phyloP scores from a whole-genome alignment of 2,888 invertebrate species.

The Acanthosoma haemorrhoidale region DNA sequence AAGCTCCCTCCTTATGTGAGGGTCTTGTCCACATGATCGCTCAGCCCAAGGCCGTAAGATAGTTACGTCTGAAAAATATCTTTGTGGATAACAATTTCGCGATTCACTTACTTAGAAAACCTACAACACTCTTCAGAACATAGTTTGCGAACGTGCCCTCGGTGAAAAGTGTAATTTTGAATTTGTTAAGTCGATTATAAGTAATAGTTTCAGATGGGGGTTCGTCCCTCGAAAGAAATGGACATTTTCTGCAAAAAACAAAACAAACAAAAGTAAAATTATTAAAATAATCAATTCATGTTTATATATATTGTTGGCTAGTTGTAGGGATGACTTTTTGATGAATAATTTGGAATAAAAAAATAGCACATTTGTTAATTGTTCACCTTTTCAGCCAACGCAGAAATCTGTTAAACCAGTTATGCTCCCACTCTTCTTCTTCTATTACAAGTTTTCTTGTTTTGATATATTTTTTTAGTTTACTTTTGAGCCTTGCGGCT shows the following conservation, averaged over 20 bases:
- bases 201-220: not conserved
- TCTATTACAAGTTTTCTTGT: not conserved
- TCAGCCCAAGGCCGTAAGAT: too few relatives aligned
- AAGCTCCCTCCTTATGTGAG: too few relatives aligned
- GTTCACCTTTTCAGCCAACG: not conserved
- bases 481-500: not conserved
- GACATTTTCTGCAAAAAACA: not conserved
- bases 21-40: too few relatives aligned
- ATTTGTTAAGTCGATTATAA: not conserved
- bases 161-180: not conserved
- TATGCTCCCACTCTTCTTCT: not conserved
- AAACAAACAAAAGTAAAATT: not conserved
- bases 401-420: not conserved
- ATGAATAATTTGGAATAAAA: too few relatives aligned
- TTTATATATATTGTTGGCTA: too few relatives aligned
- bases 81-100: not conserved
- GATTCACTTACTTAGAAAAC: conserved; percentile 23
- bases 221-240: not conserved
- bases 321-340: too few relatives aligned
- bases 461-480: not conserved
- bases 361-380: too few relatives aligned
- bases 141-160: conserved; percentile 31
- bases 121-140: conserved; percentile 25
- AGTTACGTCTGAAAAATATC: too few relatives aligned
- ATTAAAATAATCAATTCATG: too few relatives aligned